phyloP scores from a whole-genome alignment of 2,888 invertebrate genomes.

The Alitta virens region DNA sequence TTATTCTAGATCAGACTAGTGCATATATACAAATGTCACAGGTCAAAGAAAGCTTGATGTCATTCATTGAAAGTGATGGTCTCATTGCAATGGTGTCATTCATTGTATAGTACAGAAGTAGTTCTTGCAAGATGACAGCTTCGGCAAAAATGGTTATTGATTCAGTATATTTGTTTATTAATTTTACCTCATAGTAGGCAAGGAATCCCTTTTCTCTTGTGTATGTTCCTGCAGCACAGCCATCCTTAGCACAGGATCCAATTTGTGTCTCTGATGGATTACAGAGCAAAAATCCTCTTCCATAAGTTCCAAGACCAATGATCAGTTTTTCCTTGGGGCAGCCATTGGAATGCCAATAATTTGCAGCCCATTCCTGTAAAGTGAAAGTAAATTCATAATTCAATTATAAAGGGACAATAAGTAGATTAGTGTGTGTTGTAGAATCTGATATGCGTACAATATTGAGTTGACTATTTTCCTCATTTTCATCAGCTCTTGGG shows the following conservation, averaged over 20 bases:
- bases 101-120: no score
- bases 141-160: no score
- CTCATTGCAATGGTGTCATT: no score
- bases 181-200: slow-evolving; percentile 43
- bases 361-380: slow-evolving; percentile 25
- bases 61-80: no score
- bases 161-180: no score
- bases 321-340: slow-evolving; percentile 9
- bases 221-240: slow-evolving; percentile 34
- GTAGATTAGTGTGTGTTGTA: no score
- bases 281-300: slow-evolving; percentile 6
- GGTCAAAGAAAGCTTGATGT: no score
- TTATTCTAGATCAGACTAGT: no score
- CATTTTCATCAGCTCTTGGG: background rate
- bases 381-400: no score
- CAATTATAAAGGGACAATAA: background rate
- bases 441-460: background rate
- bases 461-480: background rate
- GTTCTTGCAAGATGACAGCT: no score
- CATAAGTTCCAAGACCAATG: slow-evolving; percentile 13
- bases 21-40: no score
- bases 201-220: slow-evolving; percentile 39
- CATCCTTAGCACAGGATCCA: slow-evolving; percentile 31
- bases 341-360: slow-evolving; percentile 8
- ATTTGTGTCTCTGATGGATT: slow-evolving; percentile 28